phyloP scores from a whole-genome alignment of 2,113 vertebrate species.

The Thalassarche chlororhynchos region DNA sequence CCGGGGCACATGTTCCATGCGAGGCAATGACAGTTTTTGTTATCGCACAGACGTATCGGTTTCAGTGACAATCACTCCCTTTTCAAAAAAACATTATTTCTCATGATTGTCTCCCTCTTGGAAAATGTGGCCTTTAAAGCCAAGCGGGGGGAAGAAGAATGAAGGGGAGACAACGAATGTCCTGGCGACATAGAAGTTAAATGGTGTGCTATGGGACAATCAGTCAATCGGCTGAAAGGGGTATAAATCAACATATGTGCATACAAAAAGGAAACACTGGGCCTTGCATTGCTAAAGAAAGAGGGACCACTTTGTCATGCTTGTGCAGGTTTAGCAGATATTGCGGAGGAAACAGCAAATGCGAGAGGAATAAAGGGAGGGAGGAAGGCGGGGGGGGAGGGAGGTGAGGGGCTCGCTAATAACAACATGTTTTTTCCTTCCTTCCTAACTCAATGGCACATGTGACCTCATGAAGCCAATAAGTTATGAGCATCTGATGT shows the following conservation, averaged over 20 bases:
- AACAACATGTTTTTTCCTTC: conserved; percentile 65
- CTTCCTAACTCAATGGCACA: conserved; percentile 69
- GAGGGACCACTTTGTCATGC: not conserved
- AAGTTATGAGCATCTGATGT: conserved; percentile 76
- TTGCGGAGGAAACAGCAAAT: not conserved
- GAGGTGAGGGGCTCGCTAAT: conserved; percentile 36
- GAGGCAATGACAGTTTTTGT: conserved; percentile 80
- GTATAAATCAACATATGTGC: not conserved
- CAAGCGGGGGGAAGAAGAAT: not conserved
- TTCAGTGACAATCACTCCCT: conserved; percentile 73
- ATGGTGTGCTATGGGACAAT: conserved; percentile 18
- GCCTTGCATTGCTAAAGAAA: not conserved
- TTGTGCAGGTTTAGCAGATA: not conserved
- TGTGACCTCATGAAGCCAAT: conserved; percentile 73
- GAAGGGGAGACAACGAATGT: conserved; percentile 49
- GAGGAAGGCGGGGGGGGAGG: not conserved
- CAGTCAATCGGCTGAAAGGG: not conserved
- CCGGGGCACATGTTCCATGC: conserved; percentile 64
- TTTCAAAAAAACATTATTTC: conserved; percentile 70
- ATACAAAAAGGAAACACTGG: not conserved
- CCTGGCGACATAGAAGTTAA: conserved; percentile 53
- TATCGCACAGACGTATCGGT: conserved; percentile 75
- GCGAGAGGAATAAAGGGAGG: not conserved
- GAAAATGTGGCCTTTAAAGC: conserved; percentile 67
- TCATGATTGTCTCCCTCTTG: conserved; percentile 67